phyloP scores from a whole-genome alignment of 2,797 vertebrate species.

The Hemitrygon akajei region DNA sequence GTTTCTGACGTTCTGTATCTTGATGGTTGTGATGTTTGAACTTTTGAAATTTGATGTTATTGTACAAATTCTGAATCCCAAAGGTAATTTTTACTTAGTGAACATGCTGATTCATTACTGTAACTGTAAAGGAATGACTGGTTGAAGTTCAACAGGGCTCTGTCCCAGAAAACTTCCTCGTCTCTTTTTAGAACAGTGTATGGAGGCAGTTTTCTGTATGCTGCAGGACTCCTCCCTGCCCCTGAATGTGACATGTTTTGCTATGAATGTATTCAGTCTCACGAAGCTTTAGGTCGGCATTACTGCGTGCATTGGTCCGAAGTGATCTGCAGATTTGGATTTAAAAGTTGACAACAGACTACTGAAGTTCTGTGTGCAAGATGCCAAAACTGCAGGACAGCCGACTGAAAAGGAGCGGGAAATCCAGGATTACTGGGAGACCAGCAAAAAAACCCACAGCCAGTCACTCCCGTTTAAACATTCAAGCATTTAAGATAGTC shows the following conservation, averaged over 20 bases:
- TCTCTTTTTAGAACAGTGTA: not conserved
- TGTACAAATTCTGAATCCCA: conserved; percentile 35
- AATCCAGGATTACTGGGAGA: not conserved
- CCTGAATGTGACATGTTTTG: conserved; percentile 19
- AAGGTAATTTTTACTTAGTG: conserved; percentile 32
- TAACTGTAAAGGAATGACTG: conserved; percentile 25
- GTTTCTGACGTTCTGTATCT: conserved; percentile 29
- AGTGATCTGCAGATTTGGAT: conserved; percentile 20
- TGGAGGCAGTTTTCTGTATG: not conserved
- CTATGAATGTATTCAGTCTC: conserved; percentile 35
- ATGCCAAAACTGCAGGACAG: not conserved
- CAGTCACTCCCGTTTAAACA: not conserved
- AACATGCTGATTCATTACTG: not conserved
- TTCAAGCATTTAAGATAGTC: not conserved
- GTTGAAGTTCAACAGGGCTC: conserved; percentile 23
- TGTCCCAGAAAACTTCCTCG: conserved; percentile 14
- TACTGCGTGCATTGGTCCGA: not conserved
- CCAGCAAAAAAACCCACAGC: not conserved
- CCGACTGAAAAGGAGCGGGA: not conserved
- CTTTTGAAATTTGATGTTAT: conserved; percentile 36
- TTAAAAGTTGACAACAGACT: not conserved
- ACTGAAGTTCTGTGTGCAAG: not conserved
- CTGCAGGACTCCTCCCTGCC: not conserved
- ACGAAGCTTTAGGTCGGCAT: not conserved
- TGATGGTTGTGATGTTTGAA: conserved; percentile 36